Base-by-base conservation (phyloP, 1,140 invertebrate species). In the Plectus sambesii region DNA sequence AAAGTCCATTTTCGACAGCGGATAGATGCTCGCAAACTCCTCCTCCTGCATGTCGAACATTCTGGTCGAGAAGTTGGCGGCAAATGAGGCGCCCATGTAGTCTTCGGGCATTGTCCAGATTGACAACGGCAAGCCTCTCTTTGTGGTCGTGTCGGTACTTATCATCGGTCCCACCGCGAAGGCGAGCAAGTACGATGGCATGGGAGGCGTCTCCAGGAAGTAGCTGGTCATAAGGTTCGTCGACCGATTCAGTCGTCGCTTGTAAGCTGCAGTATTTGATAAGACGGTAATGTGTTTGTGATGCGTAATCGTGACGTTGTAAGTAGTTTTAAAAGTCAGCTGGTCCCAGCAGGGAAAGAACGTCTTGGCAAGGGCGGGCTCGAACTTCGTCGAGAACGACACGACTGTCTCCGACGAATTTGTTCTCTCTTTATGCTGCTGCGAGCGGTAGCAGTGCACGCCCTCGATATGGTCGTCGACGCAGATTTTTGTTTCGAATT, bases 261-360 rank as follows among this genome's bases (percentile, higher is more conserved):
- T 51, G 22, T 17, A 35, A 3, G 19, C 24, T 15, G 35, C 36
- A 48, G 50, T 63, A 54, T 66, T 68, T 6, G 53, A 55, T 6
- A 69, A 30, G 29, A 60, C 53, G 9, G 47, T 58, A 23, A 41
- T 38, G n/a, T 58, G 37, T 9, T 41, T 5, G 3, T 37, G 22
- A 47, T 72, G 73, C 4, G 69, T 59, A 0, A 77, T 53, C 19
- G 63, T 69, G 3, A 75, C 60, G 9, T 66, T 74, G 73, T 83
- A 96, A 52, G 81, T 81, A 0, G 88, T 83, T 74, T 93, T 94
- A 58, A 92, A 80, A 35, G 80, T 76, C 0, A 90, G 89, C 68
- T 97, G 89, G 70, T 96, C 90, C 69, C 92, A 92, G 69, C 88
- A 92, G 0, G 90, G 89, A 66, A 97, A 94, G 0, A 90, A 88